Percentiles rank a stretch among this genome's conserved stretches.
These are phyloP conservation scores for Germaria angustata DNA, from an alignment of 2,888 invertebrate genomes.

Conservation along the genomic window DNA sequence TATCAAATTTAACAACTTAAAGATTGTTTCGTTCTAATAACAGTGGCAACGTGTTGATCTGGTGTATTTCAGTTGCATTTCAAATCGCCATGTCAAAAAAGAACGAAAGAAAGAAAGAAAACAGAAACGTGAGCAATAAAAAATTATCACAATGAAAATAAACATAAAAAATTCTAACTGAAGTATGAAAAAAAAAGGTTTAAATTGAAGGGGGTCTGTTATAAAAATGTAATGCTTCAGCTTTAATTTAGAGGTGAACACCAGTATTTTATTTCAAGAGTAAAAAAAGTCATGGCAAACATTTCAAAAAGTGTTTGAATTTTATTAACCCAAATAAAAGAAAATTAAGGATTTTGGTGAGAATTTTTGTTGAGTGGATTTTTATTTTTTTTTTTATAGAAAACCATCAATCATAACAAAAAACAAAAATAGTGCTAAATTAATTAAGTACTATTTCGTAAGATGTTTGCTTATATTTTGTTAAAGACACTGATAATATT, in stretches of 20 bases:
- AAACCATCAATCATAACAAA: too few relatives aligned
- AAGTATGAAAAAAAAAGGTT: background rate
- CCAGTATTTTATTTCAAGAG: background rate
- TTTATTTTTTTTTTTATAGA: too few relatives aligned
- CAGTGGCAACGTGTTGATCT: conserved; percentile 42
- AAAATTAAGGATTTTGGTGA: too few relatives aligned
- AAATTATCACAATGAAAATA: conserved; percentile 60
- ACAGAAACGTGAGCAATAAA: conserved; percentile 62
- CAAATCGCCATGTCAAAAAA: conserved; percentile 9
- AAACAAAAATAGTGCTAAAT: too few relatives aligned
- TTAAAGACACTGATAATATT: too few relatives aligned
- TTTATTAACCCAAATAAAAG: conserved; percentile 54
- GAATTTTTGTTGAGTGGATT: too few relatives aligned
- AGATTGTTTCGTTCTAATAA: conserved; percentile 32
- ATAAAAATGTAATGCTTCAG: conserved; percentile 28
- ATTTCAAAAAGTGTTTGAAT: conserved; percentile 26
- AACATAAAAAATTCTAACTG: too few relatives aligned
- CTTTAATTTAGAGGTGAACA: conserved; percentile 24
- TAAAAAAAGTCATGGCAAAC: background rate
- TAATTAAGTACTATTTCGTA: too few relatives aligned
- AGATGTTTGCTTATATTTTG: too few relatives aligned
- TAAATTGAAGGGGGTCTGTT: conserved; percentile 24
- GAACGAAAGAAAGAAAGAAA: background rate
- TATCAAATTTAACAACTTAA: conserved; percentile 62
- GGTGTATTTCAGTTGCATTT: conserved; percentile 64